These are phyloP conservation scores for Campaea margaritaria DNA, from an alignment of 2,888 invertebrate genomes.

Conservation along the genomic window DNA sequence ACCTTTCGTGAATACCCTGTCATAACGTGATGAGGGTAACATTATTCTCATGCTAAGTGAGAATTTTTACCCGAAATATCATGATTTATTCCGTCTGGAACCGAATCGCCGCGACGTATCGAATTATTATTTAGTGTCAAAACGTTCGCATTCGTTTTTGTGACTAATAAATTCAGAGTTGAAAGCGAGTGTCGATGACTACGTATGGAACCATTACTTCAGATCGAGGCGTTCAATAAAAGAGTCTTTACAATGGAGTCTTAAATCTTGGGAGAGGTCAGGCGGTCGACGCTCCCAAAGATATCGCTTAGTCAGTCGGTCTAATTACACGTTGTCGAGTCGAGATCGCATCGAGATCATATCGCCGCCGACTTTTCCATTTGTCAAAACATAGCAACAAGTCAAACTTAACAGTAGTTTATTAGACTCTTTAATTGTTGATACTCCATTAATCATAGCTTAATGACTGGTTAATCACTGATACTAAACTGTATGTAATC, in stretches of 20 bases:
- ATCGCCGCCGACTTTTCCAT: constrained; percentile 55
- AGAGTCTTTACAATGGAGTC: constrained; percentile 56
- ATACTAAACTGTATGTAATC: constrained; percentile 28
- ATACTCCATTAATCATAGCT: constrained; percentile 50
- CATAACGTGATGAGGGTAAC: constrained; percentile 48
- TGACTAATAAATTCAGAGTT: constrained; percentile 62
- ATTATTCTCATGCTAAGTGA: constrained; percentile 38
- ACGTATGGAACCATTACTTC: constrained; percentile 54
- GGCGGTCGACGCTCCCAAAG: constrained; percentile 61
- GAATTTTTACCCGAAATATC: constrained; percentile 46
- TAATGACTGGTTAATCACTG: constrained; percentile 46
- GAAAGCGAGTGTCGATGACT: constrained; percentile 56
- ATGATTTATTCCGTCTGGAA: constrained; percentile 54
- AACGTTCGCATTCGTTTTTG: constrained; percentile 67
- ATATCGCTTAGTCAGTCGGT: constrained; percentile 70
- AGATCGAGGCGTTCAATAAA: constrained; percentile 59
- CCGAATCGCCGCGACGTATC: constrained; percentile 55
- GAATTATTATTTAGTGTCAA: constrained; percentile 60
- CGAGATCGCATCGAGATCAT: constrained; percentile 57
- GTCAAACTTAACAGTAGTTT: constrained; percentile 32
- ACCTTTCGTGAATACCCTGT: constrained; percentile 44
- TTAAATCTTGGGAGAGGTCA: constrained; percentile 61
- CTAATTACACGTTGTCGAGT: constrained; percentile 65
- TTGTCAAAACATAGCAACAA: constrained; percentile 58
- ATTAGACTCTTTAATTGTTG: constrained; percentile 48